Percentiles rank a stretch among this genome's conserved stretches.
These are phyloP conservation scores for Echinarachnius parma DNA, from an alignment of 53 echinoderm and acorn worm species.

Conservation along the genomic window DNA sequence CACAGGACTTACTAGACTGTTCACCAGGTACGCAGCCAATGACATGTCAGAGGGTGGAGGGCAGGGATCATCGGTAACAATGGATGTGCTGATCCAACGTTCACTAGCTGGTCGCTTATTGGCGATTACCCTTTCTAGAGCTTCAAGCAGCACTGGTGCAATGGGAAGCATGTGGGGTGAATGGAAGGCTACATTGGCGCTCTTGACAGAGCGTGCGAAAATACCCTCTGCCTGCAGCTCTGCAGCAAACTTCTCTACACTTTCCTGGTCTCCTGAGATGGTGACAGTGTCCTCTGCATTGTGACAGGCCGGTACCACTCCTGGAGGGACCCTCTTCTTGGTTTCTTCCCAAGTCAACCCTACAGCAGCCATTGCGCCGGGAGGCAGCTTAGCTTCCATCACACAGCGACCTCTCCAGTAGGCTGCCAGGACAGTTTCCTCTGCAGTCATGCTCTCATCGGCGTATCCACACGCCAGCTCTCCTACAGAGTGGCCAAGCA, in stretches of 20 bases:
- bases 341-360: too few species aligned
- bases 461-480: constrained; percentile 85
- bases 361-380: constrained; percentile 82
- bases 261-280: constrained; percentile 66
- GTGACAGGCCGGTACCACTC: constrained; percentile 77
- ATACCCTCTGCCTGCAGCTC: constrained; percentile 58
- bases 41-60: constrained; percentile 38
- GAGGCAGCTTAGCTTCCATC: constrained; percentile 61
- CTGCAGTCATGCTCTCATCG: constrained; percentile 71
- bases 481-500: constrained; percentile 83
- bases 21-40: constrained; percentile 63
- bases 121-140: constrained; percentile 68
- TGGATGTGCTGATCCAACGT: constrained; percentile 74
- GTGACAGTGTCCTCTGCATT: constrained; percentile 84
- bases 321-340: constrained; percentile 57
- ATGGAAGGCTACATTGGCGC: constrained; percentile 78
- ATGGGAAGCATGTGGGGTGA: constrained; percentile 71
- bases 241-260: constrained; percentile 62
- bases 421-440: constrained; percentile 68
- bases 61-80: constrained; percentile 19
- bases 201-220: constrained; percentile 69
- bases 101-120: constrained; percentile 9
- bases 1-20: constrained; percentile 79
- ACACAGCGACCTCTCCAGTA: constrained; percentile 96
- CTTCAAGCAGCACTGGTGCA: constrained; percentile 64